Evolutionary conservation across 2,797 vertebrate species (phyloP).

Genomic region (Peromyscus melanophrys): DNA sequence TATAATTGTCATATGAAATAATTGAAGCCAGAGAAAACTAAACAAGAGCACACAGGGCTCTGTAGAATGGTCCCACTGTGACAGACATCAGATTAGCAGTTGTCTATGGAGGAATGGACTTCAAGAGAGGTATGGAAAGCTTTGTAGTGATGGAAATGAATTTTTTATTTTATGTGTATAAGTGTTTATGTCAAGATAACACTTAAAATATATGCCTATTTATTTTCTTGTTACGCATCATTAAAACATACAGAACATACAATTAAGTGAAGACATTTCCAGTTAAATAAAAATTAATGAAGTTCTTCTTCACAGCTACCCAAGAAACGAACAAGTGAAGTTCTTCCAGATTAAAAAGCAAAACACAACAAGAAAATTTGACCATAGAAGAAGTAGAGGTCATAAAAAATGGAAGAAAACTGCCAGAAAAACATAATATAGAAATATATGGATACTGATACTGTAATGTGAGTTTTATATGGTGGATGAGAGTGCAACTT

Average conservation of each 20-base stretch:
- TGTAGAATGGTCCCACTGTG: fast-evolving
- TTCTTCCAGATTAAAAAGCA: neutral
- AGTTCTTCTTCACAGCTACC: neutral
- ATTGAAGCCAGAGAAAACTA: neutral
- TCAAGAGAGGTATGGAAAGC: neutral
- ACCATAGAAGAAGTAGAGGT: too few species aligned
- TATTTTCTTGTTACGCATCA: neutral
- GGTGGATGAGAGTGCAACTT: neutral
- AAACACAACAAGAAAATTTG: neutral
- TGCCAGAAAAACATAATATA: neutral
- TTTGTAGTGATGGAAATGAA: neutral
- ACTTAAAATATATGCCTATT: neutral
- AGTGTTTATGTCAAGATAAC: neutral
- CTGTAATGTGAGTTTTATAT: neutral
- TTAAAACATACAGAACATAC: too few species aligned
- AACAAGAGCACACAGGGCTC: fast-evolving
- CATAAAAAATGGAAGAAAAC: neutral
- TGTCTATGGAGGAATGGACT: neutral
- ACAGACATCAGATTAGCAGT: too few species aligned
- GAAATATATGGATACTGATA: neutral
- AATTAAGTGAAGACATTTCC: neutral
- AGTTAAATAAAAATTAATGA: neutral
- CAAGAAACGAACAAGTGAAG: neutral
- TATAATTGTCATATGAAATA: neutral
- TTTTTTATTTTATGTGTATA: neutral